Evolutionary conservation across 2,888 invertebrate genomes (phyloP).

Genomic region (Phyllotreta striolata): DNA sequence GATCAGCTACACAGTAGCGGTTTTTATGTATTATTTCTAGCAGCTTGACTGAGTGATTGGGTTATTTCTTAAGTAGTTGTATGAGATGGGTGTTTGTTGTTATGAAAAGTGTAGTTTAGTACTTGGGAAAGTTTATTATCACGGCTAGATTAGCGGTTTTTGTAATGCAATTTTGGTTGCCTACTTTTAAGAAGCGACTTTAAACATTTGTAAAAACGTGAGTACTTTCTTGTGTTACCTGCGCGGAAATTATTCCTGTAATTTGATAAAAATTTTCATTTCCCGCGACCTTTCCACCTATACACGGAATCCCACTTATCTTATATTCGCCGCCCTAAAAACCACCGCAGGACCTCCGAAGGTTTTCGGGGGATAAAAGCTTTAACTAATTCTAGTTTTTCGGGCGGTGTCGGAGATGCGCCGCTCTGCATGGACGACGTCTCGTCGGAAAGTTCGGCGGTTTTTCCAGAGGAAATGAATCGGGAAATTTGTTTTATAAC

Average conservation of each 20-base stretch:
- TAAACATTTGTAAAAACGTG: too few species aligned
- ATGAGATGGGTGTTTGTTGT: too few species aligned
- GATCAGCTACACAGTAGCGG: too few species aligned
- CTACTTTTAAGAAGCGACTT: background rate
- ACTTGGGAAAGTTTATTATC: too few species aligned
- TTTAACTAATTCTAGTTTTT: slow-evolving; percentile 39
- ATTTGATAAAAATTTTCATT: slow-evolving; percentile 28
- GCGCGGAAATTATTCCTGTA: slow-evolving; percentile 7
- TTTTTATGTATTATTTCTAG: too few species aligned
- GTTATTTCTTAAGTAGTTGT: too few species aligned
- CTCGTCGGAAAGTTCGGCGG: slow-evolving; percentile 22
- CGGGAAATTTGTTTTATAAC: slow-evolving; percentile 12
- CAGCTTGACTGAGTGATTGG: too few species aligned
- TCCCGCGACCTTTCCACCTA: slow-evolving; percentile 38
- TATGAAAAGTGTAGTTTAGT: too few species aligned
- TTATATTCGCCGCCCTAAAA: slow-evolving; percentile 40
- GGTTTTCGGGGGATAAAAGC: slow-evolving; percentile 39
- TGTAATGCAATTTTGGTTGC: background rate
- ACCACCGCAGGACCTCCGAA: slow-evolving; percentile 31
- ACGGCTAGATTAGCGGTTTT: too few species aligned
- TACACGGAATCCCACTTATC: slow-evolving; percentile 52
- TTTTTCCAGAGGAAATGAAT: slow-evolving; percentile 22
- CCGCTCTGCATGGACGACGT: slow-evolving; percentile 21
- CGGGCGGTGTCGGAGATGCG: slow-evolving; percentile 25
- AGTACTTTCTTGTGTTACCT: too few species aligned